A percentile compares a stretch with the other conserved stretches of the same genome.
Evolutionary conservation across 1,140 invertebrate species (phyloP).

Genomic region (Aphis gossypii): DNA sequence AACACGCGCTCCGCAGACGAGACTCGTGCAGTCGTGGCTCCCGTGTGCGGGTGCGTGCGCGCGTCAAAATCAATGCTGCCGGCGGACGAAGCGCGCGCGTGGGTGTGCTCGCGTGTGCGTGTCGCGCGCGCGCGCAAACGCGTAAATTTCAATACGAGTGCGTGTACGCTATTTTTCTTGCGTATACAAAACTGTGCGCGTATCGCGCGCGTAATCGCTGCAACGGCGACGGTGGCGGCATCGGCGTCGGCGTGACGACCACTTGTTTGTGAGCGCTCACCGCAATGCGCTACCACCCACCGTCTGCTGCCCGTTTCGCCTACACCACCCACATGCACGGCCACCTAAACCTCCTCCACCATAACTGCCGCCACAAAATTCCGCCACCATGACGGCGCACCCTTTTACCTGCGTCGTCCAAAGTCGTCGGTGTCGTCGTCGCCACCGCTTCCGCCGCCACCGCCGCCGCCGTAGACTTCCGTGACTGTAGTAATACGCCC

Average conservation of each 20-base stretch:
- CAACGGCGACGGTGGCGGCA: neutral
- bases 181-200: neutral
- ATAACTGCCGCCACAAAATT: neutral
- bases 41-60: neutral
- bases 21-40: neutral
- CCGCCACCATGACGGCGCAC: neutral
- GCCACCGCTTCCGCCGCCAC: too few relatives aligned
- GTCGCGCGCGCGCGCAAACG: neutral
- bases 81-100: neutral
- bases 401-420: slow-evolving; percentile 42
- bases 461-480: neutral
- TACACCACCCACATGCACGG: neutral
- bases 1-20: neutral
- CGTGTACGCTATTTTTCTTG: neutral
- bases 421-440: neutral
- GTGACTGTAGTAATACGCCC: neutral
- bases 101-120: slow-evolving; percentile 1
- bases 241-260: slow-evolving; percentile 11
- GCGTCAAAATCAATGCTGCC: slow-evolving; percentile 33
- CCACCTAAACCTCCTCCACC: neutral
- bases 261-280: slow-evolving; percentile 40
- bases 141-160: neutral
- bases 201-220: neutral
- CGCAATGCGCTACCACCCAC: slow-evolving; percentile 46
- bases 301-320: neutral